phyloP scores from a whole-genome alignment of 64 coral and sea anemone genomes.

The Montipora foliosa region DNA sequence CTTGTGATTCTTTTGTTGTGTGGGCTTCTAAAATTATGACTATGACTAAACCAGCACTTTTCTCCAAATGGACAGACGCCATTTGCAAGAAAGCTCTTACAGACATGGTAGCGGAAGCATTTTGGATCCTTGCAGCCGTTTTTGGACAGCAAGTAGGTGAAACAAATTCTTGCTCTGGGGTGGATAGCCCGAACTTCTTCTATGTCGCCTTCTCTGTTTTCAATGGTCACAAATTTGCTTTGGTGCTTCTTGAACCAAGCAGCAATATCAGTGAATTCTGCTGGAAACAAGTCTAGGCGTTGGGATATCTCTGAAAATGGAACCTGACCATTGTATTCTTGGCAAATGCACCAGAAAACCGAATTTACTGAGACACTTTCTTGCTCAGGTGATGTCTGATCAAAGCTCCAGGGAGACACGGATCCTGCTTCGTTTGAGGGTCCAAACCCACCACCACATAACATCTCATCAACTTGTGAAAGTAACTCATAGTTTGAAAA shows the following conservation, averaged over 20 bases:
- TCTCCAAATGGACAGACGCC: constrained; percentile 53
- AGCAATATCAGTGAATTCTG: constrained; percentile 37
- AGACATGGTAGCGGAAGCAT: constrained; percentile 78
- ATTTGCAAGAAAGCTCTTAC: constrained; percentile 65
- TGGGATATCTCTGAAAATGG: constrained; percentile 58
- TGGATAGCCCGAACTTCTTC: constrained; percentile 48
- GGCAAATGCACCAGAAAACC: constrained; percentile 55
- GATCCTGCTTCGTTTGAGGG: not conserved
- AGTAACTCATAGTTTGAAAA: constrained; percentile 6
- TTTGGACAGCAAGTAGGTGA: constrained; percentile 35
- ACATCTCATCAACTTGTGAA: constrained; percentile 30
- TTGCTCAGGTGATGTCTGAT: not conserved
- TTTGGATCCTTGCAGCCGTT: constrained; percentile 40
- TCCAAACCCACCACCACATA: constrained; percentile 7
- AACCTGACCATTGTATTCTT: constrained; percentile 45
- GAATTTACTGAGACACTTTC: constrained; percentile 1
- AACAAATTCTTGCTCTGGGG: constrained; percentile 68
- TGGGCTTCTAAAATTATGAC: constrained; percentile 40
- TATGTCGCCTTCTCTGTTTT: constrained; percentile 56
- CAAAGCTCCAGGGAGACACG: not conserved
- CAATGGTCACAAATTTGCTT: constrained; percentile 53
- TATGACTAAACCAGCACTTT: constrained; percentile 47
- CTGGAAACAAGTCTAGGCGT: constrained; percentile 39
- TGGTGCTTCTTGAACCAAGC: constrained; percentile 58
- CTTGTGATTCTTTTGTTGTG: constrained; percentile 41